Evolutionary conservation across 2,113 vertebrate species (phyloP).

Genomic region (Coregonus clupeaformis): DNA sequence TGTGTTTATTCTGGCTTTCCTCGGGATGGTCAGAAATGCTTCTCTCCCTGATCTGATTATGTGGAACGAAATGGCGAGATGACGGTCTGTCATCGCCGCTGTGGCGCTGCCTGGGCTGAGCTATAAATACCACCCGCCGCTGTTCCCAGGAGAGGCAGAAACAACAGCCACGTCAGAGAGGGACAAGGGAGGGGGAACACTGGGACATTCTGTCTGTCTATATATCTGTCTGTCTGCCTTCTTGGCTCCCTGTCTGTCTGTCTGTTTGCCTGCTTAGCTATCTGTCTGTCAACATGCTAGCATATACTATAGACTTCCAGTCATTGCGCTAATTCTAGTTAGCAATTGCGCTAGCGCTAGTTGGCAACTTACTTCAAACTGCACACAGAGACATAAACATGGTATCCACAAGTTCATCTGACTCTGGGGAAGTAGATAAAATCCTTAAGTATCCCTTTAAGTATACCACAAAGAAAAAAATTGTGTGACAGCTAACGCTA

Average conservation of each 20-base stretch:
- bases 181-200: too few relatives aligned
- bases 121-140: conserved; percentile 21
- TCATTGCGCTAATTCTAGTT: too few relatives aligned
- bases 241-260: neutral
- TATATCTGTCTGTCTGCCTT: neutral
- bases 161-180: conserved; percentile 5
- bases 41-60: conserved; percentile 25
- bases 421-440: too few relatives aligned
- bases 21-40: conserved; percentile 9
- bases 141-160: conserved; percentile 12
- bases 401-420: too few relatives aligned
- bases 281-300: neutral
- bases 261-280: too few relatives aligned
- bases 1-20: conserved; percentile 19
- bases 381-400: too few relatives aligned
- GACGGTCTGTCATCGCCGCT: conserved; percentile 18
- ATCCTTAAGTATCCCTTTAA: too few relatives aligned
- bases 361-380: too few relatives aligned
- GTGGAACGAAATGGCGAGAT: conserved; percentile 15
- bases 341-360: too few relatives aligned
- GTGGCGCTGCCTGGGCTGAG: neutral
- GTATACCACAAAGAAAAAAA: too few relatives aligned
- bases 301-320: too few relatives aligned
- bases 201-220: neutral
- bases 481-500: too few relatives aligned